These are phyloP conservation scores for Brevimyrus niger DNA, from an alignment of 2,113 vertebrate species.

Conservation along the genomic window DNA sequence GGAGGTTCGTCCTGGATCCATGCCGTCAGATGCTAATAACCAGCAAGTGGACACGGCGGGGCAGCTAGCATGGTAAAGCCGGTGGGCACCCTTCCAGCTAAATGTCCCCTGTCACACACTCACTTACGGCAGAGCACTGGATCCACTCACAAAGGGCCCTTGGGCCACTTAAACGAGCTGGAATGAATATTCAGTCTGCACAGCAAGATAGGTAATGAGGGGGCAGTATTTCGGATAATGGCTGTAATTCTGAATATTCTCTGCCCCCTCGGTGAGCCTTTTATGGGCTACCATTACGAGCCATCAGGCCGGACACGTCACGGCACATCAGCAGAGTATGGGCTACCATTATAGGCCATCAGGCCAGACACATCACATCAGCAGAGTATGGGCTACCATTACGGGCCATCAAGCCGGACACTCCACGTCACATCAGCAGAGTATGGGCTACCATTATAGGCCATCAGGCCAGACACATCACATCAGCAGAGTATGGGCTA, in stretches of 20 bases:
- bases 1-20: neutral
- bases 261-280: neutral
- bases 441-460: too few relatives aligned
- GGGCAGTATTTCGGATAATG: slow-evolving; percentile 18
- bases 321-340: slow-evolving; percentile 8
- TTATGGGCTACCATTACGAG: neutral
- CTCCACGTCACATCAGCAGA: fast-evolving
- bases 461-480: too few relatives aligned
- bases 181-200: neutral
- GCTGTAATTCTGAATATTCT: slow-evolving; percentile 15
- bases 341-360: neutral
- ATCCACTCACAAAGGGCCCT: neutral
- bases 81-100: neutral
- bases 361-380: neutral
- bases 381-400: neutral
- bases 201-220: neutral
- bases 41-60: neutral
- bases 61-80: neutral
- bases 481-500: too few relatives aligned
- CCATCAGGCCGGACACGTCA: slow-evolving; percentile 5
- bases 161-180: neutral
- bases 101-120: neutral
- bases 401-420: too few relatives aligned
- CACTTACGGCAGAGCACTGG: neutral
- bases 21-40: neutral